Evolutionary conservation across 2,888 invertebrate species (phyloP).

Genomic region (Drosophila yooni): DNA sequence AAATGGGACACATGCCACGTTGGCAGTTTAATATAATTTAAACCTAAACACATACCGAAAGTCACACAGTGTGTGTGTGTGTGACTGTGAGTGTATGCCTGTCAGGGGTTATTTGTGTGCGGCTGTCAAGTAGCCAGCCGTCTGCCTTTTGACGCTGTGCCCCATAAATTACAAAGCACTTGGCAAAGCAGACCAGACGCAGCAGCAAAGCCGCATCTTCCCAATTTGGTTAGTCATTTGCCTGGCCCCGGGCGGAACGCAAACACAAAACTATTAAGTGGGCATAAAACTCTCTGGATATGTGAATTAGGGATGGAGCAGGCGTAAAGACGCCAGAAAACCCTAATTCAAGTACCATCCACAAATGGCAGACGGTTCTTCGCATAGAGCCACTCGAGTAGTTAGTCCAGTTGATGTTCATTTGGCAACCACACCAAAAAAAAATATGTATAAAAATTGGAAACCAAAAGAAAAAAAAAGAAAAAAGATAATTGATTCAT

Average conservation of each 20-base stretch:
- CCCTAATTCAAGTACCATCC: slow-evolving; percentile 50
- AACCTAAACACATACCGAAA: slow-evolving; percentile 72
- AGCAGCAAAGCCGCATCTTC: slow-evolving; percentile 58
- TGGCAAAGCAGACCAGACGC: slow-evolving; percentile 47
- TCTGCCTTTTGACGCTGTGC: slow-evolving; percentile 74
- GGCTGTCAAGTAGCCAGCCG: slow-evolving; percentile 73
- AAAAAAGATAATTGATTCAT: not conserved
- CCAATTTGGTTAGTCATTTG: slow-evolving; percentile 79
- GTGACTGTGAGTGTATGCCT: slow-evolving; percentile 28
- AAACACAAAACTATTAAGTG: slow-evolving; percentile 77
- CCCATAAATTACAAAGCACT: slow-evolving; percentile 75
- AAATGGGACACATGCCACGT: slow-evolving; percentile 74
- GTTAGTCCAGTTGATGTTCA: slow-evolving; percentile 20
- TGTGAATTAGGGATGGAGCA: slow-evolving; percentile 30
- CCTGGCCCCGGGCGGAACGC: slow-evolving; percentile 54
- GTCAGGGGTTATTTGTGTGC: slow-evolving; percentile 65
- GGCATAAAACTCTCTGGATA: slow-evolving; percentile 69
- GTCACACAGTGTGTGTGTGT: slow-evolving; percentile 39
- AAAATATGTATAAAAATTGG: not conserved
- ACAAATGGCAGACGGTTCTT: slow-evolving; percentile 38
- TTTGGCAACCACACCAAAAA: slow-evolving; percentile 16
- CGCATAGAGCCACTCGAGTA: slow-evolving; percentile 13
- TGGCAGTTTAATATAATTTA: slow-evolving; percentile 79
- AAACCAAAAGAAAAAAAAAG: slow-evolving; percentile 3
- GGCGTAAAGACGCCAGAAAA: slow-evolving; percentile 21